Percentiles rank a stretch among this genome's conserved stretches.
phyloP scores from a whole-genome alignment of 1,140 invertebrate genomes.

The Drosophila lacteicornis region DNA sequence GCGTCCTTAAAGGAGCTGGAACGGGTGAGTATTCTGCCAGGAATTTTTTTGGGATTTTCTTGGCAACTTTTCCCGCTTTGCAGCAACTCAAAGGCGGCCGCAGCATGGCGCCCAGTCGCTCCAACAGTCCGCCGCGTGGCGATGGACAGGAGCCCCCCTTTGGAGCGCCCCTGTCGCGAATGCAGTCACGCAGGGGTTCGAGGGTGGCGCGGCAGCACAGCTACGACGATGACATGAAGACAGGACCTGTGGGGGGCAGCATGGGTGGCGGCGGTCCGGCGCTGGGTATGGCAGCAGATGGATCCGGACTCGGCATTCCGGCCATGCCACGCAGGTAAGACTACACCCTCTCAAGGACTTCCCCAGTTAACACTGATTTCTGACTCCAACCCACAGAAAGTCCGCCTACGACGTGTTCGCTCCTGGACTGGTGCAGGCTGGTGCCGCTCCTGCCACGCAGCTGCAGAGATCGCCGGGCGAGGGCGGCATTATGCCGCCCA shows the following conservation, averaged over 20 bases:
- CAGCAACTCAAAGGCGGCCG: slow-evolving; percentile 84
- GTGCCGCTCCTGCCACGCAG: slow-evolving; percentile 59
- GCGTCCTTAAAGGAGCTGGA: slow-evolving; percentile 93
- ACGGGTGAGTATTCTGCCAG: slow-evolving; percentile 87
- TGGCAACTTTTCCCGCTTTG: slow-evolving; percentile 12
- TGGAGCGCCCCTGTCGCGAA: slow-evolving; percentile 77
- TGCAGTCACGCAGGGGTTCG: slow-evolving; percentile 88
- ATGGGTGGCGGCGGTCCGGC: slow-evolving; percentile 85
- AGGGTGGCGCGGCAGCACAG: slow-evolving; percentile 90
- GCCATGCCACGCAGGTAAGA: slow-evolving; percentile 88
- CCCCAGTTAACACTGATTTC: background rate
- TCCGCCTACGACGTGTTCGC: slow-evolving; percentile 93
- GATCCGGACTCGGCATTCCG: slow-evolving; percentile 87
- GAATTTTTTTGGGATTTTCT: background rate
- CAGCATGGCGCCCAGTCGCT: slow-evolving; percentile 85
- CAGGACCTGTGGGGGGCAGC: slow-evolving; percentile 81
- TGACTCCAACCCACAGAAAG: slow-evolving; percentile 85
- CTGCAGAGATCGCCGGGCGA: slow-evolving; percentile 74
- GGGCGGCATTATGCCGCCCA: slow-evolving; percentile 76
- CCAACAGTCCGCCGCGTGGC: slow-evolving; percentile 85
- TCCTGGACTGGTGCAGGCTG: slow-evolving; percentile 75
- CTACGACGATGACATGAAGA: slow-evolving; percentile 91
- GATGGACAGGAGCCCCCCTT: slow-evolving; percentile 72
- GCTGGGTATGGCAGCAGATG: slow-evolving; percentile 86
- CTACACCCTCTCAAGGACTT: too few relatives aligned